Evolutionary conservation across 2,888 invertebrate genomes (phyloP).

Genomic region (Caenorhabditis sp.): DNA sequence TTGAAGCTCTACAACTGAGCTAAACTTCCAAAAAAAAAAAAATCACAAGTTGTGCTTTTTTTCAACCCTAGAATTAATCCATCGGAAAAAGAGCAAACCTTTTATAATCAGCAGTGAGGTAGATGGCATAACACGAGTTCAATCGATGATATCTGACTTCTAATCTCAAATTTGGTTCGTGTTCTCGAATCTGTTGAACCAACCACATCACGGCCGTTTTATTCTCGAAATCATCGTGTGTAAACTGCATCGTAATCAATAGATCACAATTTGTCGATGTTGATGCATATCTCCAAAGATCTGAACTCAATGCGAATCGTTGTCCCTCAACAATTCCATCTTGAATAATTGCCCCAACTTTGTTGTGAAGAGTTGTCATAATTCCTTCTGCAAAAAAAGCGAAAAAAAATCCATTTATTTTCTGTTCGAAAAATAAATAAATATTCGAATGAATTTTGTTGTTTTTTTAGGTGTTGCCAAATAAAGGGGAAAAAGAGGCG

Average conservation of each 20-base stretch:
- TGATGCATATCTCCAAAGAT: conserved; percentile 58
- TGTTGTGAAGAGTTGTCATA: conserved; percentile 51
- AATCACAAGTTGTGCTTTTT: too few species aligned
- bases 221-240: conserved; percentile 36
- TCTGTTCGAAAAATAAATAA: neutral
- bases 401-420: conserved; percentile 4
- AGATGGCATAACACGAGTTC: conserved; percentile 63
- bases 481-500: neutral
- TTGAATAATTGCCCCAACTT: conserved; percentile 56
- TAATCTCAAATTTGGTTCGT: conserved; percentile 59
- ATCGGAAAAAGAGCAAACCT: conserved; percentile 36
- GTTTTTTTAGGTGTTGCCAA: neutral
- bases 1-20: too few species aligned
- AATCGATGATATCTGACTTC: conserved; percentile 62
- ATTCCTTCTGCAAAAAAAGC: conserved; percentile 12
- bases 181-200: conserved; percentile 51
- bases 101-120: conserved; percentile 64
- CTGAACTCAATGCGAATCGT: conserved; percentile 51
- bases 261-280: conserved; percentile 58
- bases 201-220: conserved; percentile 45
- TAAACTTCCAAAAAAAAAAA: conserved; percentile 1
- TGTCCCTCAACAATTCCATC: conserved; percentile 62
- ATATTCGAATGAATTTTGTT: neutral
- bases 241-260: conserved; percentile 51
- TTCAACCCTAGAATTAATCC: neutral